phyloP scores from a whole-genome alignment of 2,888 invertebrate genomes.

The Resseliella maxima region DNA sequence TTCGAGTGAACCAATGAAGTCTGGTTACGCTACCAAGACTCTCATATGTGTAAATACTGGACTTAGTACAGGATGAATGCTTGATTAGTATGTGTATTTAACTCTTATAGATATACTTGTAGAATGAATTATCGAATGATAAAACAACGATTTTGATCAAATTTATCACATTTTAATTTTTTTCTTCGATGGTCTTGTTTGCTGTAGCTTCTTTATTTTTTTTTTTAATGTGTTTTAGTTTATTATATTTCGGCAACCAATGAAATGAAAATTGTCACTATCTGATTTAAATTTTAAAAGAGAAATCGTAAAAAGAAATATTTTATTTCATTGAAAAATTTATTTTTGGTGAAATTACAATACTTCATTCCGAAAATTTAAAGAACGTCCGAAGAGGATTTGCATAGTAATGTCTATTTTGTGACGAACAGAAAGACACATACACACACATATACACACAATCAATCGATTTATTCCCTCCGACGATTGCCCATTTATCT shows the following conservation, averaged over 20 bases:
- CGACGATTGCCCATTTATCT: slow-evolving; percentile 43
- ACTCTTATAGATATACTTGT: not conserved
- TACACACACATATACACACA: not conserved
- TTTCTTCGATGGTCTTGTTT: not conserved
- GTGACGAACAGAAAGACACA: not conserved
- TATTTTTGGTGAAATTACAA: too few species aligned
- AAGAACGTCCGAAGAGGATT: not conserved
- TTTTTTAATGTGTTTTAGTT: not conserved
- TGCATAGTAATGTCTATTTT: not conserved
- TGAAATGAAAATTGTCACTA: not conserved
- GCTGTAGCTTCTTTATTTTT: not conserved
- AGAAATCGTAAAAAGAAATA: not conserved
- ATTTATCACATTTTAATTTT: not conserved
- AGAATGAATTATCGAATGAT: slow-evolving; percentile 8
- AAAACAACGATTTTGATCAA: slow-evolving; percentile 1
- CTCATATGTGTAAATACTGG: not conserved
- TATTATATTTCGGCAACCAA: not conserved
- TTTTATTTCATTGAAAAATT: not conserved
- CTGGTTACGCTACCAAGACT: not conserved
- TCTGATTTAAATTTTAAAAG: too few species aligned
- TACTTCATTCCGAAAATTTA: not conserved
- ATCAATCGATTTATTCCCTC: slow-evolving; percentile 53
- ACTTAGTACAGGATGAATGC: not conserved
- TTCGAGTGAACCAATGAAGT: not conserved
- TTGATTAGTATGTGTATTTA: not conserved